Percentiles rank a stretch among this genome's conserved stretches.
These are phyloP conservation scores for Ditylenchus dipsaci DNA, from an alignment of 1,140 invertebrate species.

Conservation along the genomic window DNA sequence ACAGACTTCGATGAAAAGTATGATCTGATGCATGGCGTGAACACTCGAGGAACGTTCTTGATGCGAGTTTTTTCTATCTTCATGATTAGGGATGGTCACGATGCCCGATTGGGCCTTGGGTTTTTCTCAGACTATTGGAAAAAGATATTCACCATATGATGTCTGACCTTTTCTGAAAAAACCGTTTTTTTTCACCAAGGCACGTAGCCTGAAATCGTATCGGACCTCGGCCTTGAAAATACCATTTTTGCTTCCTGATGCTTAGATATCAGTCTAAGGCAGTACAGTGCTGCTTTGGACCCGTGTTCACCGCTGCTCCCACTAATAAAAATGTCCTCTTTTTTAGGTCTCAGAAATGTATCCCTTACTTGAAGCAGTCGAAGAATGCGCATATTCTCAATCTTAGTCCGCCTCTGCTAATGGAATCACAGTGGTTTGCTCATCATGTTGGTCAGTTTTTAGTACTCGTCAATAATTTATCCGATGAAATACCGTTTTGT, in stretches of 20 bases:
- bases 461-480: too few relatives aligned
- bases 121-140: not conserved
- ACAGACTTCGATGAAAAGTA: conserved; percentile 87
- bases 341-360: conserved; percentile 78
- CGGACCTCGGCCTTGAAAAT: too few relatives aligned
- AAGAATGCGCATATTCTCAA: conserved; percentile 92
- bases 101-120: too few relatives aligned
- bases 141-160: too few relatives aligned
- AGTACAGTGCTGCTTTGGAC: too few relatives aligned
- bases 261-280: too few relatives aligned
- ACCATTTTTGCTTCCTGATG: not conserved
- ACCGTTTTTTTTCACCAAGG: too few relatives aligned
- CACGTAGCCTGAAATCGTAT: too few relatives aligned
- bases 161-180: too few relatives aligned
- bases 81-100: too few relatives aligned
- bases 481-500: too few relatives aligned
- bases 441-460: conserved; percentile 68
- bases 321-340: not conserved
- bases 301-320: not conserved
- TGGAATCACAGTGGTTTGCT: conserved; percentile 84
- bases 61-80: conserved; percentile 65
- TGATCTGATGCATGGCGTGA: conserved; percentile 86
- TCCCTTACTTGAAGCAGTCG: conserved; percentile 82
- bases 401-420: conserved; percentile 84
- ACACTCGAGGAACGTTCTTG: conserved; percentile 83